Percentiles rank a stretch among this genome's conserved stretches.
These are phyloP conservation scores for Philypnodon macrostomus DNA, from an alignment of 2,797 vertebrate genomes.

Conservation along the genomic window DNA sequence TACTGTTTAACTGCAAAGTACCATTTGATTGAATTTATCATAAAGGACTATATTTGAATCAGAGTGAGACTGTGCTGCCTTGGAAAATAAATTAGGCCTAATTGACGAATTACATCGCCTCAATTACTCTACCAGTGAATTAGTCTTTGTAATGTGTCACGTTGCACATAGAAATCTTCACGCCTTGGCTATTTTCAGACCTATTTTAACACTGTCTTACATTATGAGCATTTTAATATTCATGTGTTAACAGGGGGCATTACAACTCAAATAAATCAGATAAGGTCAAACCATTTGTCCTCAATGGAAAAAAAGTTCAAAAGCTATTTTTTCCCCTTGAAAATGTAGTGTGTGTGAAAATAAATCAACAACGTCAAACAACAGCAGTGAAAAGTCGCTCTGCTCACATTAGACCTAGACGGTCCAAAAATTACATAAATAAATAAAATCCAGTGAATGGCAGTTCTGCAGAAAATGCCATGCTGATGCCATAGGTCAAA, in stretches of 20 bases:
- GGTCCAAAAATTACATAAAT: too few species aligned
- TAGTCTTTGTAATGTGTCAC: conserved; percentile 76
- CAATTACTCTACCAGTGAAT: conserved; percentile 77
- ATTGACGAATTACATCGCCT: conserved; percentile 78
- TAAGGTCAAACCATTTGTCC: conserved; percentile 35
- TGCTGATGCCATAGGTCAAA: too few species aligned
- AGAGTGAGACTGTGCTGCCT: conserved; percentile 65
- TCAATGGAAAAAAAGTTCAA: conserved; percentile 15
- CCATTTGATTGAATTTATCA: conserved; percentile 86
- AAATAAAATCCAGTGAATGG: too few species aligned
- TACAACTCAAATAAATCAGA: conserved; percentile 62
- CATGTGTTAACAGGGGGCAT: conserved; percentile 66
- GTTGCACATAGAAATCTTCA: conserved; percentile 74
- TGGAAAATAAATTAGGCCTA: conserved; percentile 77
- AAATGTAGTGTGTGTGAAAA: too few species aligned
- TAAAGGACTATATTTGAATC: conserved; percentile 86
- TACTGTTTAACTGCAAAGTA: conserved; percentile 85
- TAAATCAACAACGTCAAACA: too few species aligned
- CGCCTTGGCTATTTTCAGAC: conserved; percentile 72
- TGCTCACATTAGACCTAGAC: too few species aligned
- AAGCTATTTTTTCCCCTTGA: not conserved
- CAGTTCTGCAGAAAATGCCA: too few species aligned
- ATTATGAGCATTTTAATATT: conserved; percentile 71
- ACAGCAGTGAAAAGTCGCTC: too few species aligned
- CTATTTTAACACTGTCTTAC: conserved; percentile 56